Conservation (phyloP, 2,888 invertebrate species). For the Acanthosepion pharaonis region DNA sequence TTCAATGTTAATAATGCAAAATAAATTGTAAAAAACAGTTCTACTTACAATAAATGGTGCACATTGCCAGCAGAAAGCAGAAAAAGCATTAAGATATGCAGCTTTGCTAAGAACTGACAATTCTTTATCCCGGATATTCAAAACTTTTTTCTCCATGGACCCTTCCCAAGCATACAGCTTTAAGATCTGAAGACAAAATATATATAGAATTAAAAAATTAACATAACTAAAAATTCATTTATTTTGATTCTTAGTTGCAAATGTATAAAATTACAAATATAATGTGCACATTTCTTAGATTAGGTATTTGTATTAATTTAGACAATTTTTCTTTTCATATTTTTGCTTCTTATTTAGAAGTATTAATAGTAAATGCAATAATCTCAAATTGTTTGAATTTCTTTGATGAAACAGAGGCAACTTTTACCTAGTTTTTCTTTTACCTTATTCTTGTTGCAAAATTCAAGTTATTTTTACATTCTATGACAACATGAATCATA, state of each 20-base stretch:
- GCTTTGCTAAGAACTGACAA: slow-evolving; percentile 88
- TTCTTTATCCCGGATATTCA: slow-evolving; percentile 89
- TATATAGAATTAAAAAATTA: background rate
- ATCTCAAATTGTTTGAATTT: too few species aligned
- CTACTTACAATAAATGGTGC: slow-evolving; percentile 90
- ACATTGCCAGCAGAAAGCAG: slow-evolving; percentile 93
- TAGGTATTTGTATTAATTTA: too few species aligned
- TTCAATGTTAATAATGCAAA: background rate
- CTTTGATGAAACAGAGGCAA: too few species aligned
- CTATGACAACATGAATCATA: too few species aligned
- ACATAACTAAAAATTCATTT: background rate
- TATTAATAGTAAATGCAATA: too few species aligned
- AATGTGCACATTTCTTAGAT: too few species aligned
- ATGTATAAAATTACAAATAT: too few species aligned
- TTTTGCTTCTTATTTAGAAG: too few species aligned
- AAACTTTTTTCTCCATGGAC: slow-evolving; percentile 89
- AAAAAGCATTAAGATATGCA: slow-evolving; percentile 81
- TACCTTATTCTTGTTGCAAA: too few species aligned
- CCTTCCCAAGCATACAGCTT: slow-evolving; percentile 96
- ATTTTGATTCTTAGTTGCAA: background rate
- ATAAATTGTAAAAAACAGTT: background rate
- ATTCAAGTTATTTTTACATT: too few species aligned
- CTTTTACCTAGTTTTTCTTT: too few species aligned
- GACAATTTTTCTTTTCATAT: too few species aligned
- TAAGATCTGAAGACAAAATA: slow-evolving; percentile 73